Base-by-base conservation (phyloP, 2,797 vertebrate species). In the Mastacembelus armatus region DNA sequence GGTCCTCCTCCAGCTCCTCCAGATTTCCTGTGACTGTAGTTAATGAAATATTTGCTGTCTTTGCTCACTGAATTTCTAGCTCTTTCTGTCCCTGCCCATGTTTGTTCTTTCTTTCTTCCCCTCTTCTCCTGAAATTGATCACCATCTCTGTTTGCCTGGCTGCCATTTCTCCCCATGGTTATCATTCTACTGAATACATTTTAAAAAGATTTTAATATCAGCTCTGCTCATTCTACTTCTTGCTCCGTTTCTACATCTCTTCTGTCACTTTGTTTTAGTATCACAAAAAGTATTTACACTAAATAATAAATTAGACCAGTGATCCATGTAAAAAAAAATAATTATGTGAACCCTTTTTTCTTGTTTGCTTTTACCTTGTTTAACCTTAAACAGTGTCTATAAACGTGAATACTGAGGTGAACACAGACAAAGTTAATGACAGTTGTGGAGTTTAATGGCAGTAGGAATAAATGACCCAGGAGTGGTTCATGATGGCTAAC, bases 41-140 rank as follows among this genome's bases (percentile, higher is more conserved):
- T 55, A 66, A 72, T 66, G 19, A 67, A 59, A 38, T 32, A 22
- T 21, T 54, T 66, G 74, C 39, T 49, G 22, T 49, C 68, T 40
- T 35, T 42, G 29, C 15, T 19, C 38, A 58, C 3, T 65, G 16
- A 26, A 59, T 72, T 26, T 71, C 26, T 38, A 0, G 57, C 32
- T 39, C 27, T 59, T 12, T 56, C 30, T 67, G 50, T 49, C 22
- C 32, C n/a, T n/a, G 27, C 56, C 49, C 61, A 40, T 48, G 5
- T 30, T 43, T 12, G 57, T 52, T 52, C 6, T 45, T 19, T 70
- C 42, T 24, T n/a, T 35, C 66, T 64, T 48, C 15, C 38, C 42
- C 39, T 45, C 30, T 22, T 55, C 19, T 43, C 26, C 50, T 22
- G 24, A 68, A 67, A 77, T 52, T 78, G 66, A 73, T 72, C 35